These are phyloP conservation scores for Magallana ariakensis DNA, from an alignment of 1,140 invertebrate species.

Conservation along the genomic window DNA sequence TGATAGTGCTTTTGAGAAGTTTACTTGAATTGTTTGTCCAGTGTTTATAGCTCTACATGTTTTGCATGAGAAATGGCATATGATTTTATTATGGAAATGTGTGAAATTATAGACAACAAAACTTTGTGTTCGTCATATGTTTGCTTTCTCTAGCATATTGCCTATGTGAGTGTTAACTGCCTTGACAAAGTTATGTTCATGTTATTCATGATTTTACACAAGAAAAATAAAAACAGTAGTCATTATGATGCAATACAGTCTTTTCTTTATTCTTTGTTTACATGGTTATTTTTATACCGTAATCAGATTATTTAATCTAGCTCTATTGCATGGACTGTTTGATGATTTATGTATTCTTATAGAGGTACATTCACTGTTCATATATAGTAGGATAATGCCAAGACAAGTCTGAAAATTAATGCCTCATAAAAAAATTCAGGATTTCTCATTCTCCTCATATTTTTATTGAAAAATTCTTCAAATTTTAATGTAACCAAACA, in stretches of 20 bases:
- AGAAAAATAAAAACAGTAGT: constrained; percentile 10
- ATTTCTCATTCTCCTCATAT: too few relatives aligned
- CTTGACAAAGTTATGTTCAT: constrained; percentile 1
- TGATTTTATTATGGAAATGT: not conserved
- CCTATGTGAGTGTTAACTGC: not conserved
- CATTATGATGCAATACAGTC: not conserved
- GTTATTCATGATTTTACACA: constrained; percentile 16
- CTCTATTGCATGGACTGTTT: too few relatives aligned
- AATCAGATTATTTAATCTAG: too few relatives aligned
- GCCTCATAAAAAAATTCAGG: too few relatives aligned
- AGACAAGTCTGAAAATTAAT: too few relatives aligned
- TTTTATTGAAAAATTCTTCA: too few relatives aligned
- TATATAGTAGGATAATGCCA: too few relatives aligned
- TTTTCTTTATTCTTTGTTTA: too few relatives aligned
- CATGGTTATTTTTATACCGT: too few relatives aligned
- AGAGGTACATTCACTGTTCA: too few relatives aligned
- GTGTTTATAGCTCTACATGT: not conserved
- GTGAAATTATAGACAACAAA: not conserved
- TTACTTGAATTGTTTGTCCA: not conserved
- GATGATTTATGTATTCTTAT: too few relatives aligned
- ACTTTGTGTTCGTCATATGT: not conserved
- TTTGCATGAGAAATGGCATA: not conserved
- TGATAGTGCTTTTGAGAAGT: not conserved
- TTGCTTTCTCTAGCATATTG: not conserved
- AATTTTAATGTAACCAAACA: too few relatives aligned